phyloP scores from a whole-genome alignment of 1,140 invertebrate species.

The Caenorhabditis inopinata region DNA sequence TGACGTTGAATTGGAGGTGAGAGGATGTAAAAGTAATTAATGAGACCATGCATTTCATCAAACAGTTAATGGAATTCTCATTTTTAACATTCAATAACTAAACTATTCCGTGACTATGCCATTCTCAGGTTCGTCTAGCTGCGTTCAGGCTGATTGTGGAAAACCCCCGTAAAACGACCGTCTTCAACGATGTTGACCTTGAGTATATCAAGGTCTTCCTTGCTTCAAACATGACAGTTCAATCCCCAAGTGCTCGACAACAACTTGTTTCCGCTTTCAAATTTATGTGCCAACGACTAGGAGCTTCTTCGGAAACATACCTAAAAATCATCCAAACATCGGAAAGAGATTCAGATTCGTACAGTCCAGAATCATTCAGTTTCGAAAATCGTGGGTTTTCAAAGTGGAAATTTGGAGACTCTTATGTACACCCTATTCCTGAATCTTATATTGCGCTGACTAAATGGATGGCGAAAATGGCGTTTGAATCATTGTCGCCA shows the following conservation, averaged over 20 bases:
- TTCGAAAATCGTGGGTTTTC: neutral
- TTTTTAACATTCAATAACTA: neutral
- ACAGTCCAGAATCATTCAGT: conserved; percentile 31
- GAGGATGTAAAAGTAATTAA: too few species aligned
- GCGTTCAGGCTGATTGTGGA: conserved; percentile 48
- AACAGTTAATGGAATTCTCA: too few species aligned
- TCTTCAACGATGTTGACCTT: conserved; percentile 38
- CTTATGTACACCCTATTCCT: neutral
- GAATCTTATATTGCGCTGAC: neutral
- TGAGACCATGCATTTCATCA: too few species aligned
- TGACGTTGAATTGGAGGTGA: neutral
- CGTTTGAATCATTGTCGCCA: conserved; percentile 32
- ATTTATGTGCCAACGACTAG: conserved; percentile 20
- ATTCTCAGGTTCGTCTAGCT: conserved; percentile 42
- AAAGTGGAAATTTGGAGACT: neutral
- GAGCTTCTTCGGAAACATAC: conserved; percentile 6
- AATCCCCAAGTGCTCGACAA: conserved; percentile 44
- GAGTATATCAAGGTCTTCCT: conserved; percentile 40
- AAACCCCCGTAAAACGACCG: conserved; percentile 45
- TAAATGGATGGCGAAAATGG: conserved; percentile 33
- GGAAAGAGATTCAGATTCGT: neutral
- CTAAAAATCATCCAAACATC: neutral
- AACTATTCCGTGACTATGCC: neutral
- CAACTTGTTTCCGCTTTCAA: conserved; percentile 44
- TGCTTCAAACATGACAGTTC: conserved; percentile 43